phyloP scores from a whole-genome alignment of 1,140 invertebrate genomes.

The Lepidotrigona ventralis region DNA sequence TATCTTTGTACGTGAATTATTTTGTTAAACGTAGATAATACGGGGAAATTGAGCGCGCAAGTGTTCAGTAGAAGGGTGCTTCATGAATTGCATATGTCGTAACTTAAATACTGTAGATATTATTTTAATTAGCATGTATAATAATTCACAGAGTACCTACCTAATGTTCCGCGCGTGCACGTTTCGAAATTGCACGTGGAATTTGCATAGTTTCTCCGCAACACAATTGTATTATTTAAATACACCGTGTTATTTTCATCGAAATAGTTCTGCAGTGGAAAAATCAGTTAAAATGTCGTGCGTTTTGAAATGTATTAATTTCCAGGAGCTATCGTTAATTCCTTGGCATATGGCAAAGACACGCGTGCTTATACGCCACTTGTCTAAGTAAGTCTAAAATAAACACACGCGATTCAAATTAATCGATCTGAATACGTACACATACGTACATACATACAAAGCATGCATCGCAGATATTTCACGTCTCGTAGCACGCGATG shows the following conservation, averaged over 20 bases:
- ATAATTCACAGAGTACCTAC: not conserved
- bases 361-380: not conserved
- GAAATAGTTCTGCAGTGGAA: not conserved
- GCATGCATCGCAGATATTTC: not conserved
- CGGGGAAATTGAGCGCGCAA: not conserved
- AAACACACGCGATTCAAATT: conserved; percentile 24
- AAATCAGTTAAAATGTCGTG: not conserved
- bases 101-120: not conserved
- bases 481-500: conserved; percentile 6
- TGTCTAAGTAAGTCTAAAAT: not conserved
- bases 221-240: not conserved
- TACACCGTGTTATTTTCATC: not conserved
- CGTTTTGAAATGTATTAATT: not conserved
- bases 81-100: not conserved
- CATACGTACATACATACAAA: not conserved
- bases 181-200: not conserved
- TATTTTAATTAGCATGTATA: not conserved
- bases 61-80: not conserved
- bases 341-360: not conserved
- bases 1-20: not conserved
- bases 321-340: not conserved
- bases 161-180: not conserved
- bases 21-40: not conserved
- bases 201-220: not conserved
- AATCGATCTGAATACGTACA: conserved; percentile 6